A percentile compares a stretch with the other conserved stretches of the same genome.
phyloP scores from a whole-genome alignment of 2,888 invertebrate genomes.

The Hetaerina titia region DNA sequence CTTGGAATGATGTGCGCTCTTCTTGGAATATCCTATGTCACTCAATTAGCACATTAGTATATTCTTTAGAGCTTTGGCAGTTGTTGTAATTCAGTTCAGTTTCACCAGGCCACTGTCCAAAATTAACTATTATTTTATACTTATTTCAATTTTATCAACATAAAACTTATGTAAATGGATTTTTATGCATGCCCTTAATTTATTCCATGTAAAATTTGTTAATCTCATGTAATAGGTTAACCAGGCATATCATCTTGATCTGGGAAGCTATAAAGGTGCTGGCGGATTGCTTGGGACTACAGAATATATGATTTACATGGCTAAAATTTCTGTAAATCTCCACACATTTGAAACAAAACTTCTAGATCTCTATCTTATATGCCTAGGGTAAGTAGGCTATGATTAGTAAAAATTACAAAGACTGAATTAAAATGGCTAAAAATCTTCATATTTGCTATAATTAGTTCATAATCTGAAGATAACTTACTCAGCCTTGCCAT shows the following conservation, averaged over 20 bases:
- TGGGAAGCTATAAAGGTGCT: not conserved
- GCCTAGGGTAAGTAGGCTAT: not conserved
- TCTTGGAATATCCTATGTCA: too few species aligned
- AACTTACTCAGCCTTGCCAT: too few species aligned
- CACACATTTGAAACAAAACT: not conserved
- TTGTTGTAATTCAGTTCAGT: too few species aligned
- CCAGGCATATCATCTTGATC: not conserved
- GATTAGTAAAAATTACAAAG: not conserved
- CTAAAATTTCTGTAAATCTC: not conserved
- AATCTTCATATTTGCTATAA: not conserved
- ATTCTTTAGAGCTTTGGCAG: too few species aligned
- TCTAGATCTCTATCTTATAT: not conserved
- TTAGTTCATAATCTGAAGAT: too few species aligned
- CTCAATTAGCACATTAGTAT: too few species aligned
- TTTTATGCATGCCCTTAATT: too few species aligned
- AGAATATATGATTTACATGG: not conserved
- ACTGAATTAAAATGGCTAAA: not conserved
- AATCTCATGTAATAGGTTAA: not conserved
- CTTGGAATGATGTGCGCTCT: too few species aligned
- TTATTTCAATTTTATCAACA: too few species aligned
- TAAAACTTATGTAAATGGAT: too few species aligned
- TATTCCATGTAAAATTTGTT: not conserved
- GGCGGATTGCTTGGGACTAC: not conserved
- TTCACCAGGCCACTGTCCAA: too few species aligned
- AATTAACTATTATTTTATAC: too few species aligned